Percentiles rank a stretch among this genome's conserved stretches.
These are phyloP conservation scores for Phataginus tetradactyla DNA, from an alignment of 2,797 vertebrate genomes.

Conservation along the genomic window DNA sequence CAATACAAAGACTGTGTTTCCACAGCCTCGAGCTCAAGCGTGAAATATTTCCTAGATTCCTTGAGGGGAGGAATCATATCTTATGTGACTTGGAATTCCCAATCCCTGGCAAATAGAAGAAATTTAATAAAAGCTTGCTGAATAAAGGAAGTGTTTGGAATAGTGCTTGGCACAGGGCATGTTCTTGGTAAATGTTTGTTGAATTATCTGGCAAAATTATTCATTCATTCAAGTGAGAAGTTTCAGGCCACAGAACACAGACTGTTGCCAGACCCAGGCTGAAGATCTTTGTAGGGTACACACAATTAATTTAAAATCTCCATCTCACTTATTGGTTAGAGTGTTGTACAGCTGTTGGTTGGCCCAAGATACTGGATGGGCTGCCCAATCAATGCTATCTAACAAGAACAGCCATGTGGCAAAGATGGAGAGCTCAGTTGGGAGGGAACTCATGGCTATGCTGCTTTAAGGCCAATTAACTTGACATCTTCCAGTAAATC, in stretches of 20 bases:
- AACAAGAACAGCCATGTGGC: slow-evolving; percentile 57
- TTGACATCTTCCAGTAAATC: slow-evolving; percentile 75
- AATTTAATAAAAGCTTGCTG: neutral
- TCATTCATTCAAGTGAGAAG: slow-evolving; percentile 25
- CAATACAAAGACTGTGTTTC: neutral
- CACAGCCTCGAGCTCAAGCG: neutral
- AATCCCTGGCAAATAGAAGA: neutral
- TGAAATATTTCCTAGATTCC: slow-evolving; percentile 22
- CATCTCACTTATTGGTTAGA: slow-evolving; percentile 54
- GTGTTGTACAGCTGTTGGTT: slow-evolving; percentile 17
- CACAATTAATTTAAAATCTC: slow-evolving; percentile 60
- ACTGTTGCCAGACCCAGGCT: neutral
- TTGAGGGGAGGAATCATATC: neutral
- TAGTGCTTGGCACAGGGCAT: neutral
- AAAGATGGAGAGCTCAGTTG: slow-evolving; percentile 47
- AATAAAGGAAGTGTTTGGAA: slow-evolving; percentile 20
- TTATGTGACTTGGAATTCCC: neutral
- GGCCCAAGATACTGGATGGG: neutral
- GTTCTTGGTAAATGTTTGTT: slow-evolving; percentile 48
- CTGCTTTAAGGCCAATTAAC: slow-evolving; percentile 71
- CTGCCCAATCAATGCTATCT: slow-evolving; percentile 59
- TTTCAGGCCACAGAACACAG: slow-evolving; percentile 23
- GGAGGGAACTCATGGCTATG: slow-evolving; percentile 31
- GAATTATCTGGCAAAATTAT: slow-evolving; percentile 46
- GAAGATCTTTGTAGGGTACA: neutral